These are phyloP conservation scores for Aldrovandia affinis DNA, from an alignment of 2,797 vertebrate species.

Conservation along the genomic window DNA sequence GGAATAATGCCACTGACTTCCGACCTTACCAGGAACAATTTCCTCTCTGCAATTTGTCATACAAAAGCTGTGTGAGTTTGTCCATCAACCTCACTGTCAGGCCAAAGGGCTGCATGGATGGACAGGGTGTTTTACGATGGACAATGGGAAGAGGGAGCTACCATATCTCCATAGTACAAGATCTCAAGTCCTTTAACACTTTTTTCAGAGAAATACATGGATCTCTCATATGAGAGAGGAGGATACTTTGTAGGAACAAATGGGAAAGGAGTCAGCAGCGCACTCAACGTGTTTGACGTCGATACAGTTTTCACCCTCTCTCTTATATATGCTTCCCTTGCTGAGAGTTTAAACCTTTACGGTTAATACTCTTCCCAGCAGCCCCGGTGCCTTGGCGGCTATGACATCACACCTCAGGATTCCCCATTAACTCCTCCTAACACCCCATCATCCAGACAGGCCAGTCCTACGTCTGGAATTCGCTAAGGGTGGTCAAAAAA, in stretches of 20 bases:
- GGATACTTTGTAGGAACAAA: constrained; percentile 17
- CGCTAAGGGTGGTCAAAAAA: neutral
- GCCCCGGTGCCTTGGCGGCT: neutral
- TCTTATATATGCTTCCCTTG: constrained; percentile 1
- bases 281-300: neutral
- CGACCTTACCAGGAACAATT: no score
- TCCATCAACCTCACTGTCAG: no score
- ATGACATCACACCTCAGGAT: constrained; percentile 9
- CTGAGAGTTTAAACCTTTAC: neutral
- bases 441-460: neutral
- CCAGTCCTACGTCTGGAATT: neutral
- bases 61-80: no score
- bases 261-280: neutral
- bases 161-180: no score
- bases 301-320: neutral
- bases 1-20: no score
- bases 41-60: no score
- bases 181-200: constrained; percentile 3
- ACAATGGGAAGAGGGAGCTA: no score
- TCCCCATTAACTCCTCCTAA: neutral
- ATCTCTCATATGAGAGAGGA: constrained; percentile 15
- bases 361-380: constrained; percentile 23
- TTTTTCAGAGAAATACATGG: constrained; percentile 14
- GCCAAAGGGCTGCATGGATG: no score
- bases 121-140: no score